Base-by-base conservation (phyloP, 2,888 invertebrate genomes). In the Rutpela maculata region DNA sequence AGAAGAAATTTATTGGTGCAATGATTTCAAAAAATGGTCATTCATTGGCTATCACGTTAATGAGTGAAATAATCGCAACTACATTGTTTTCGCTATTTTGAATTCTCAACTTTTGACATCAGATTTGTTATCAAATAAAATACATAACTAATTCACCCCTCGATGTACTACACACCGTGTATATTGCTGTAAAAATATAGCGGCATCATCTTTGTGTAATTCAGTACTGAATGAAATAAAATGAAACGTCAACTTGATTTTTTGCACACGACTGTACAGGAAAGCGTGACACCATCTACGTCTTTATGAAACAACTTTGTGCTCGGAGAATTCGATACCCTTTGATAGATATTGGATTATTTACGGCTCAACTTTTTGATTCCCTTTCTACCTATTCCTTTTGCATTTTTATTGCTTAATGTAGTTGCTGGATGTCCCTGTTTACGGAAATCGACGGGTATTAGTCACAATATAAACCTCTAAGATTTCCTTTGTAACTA, bases 401-500 rank as follows among this genome's bases (percentile, higher is more conserved):
- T 15, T 38, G 43, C 65, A 18, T 50, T 15, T 67, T 67, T 67
- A 67, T 67, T 67, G 67, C 55, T 19, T 55, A 15, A 35, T 43
- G 65, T 43, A 43, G 65, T 35, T n/a, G 15, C 31, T 22, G 65
- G 15, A 65, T 65, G 3, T 19, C 43, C 65, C 22, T 67, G 67
- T 67, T 67, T 67, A 67, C 67, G 67, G 67, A 67, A 67, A 26
- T 26, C 67, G 56, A 10, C 5, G 55, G 17, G 56, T 55, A 67
- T 67, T 56, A 26, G 67, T 67, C 67, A 67, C 55, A 67, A 59
- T 22, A 67, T 67, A 67, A 67, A 50, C 55, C 55, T 67, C 17
- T 19, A 67, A 67, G 55, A 67, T 56, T 50, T 67, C 67, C 55
- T 56, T 31, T 67, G 67, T 67, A 55, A 31, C 59, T 15, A 22